Base-by-base conservation (phyloP, 2,888 invertebrate species). In the Hoplodrina blanda region DNA sequence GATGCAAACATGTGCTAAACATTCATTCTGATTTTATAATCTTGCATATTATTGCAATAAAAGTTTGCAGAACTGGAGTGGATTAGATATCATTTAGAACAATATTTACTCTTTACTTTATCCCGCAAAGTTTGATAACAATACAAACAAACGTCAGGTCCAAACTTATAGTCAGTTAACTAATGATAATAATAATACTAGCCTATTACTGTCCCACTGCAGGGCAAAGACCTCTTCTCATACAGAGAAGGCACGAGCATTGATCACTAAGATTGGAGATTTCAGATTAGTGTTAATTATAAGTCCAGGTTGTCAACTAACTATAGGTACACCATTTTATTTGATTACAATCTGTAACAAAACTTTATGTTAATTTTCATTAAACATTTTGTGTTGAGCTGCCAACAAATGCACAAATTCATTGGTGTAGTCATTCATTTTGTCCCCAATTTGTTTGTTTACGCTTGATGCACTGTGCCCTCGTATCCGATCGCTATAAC, bases 1-100 rank as follows among this genome's bases (percentile, higher is more conserved):
- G 59, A 62, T 65, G 62, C 57, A 68, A 76, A 79, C 83, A 59
- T 73, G 80, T 86, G 87, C 87, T 85, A 86, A 86, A 82, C 72
- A 70, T 78, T 76, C 13, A 54, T 61, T 65, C 33, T 62, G 55
- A 30, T 65, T 69, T 75, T 67, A 52, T 69, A 67, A 59, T 67
- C 66, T 53, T 69, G 37, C 13, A 46, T 46, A 15, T 25, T 64
- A 49, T 71, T 69, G 10, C 6, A 41, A 69, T 66, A 49, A 63
- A 65, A 66, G 19, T 41, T 53, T 62, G 2, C 20, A 55, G 54
- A 64, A 62, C 15, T 13, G 13, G 25, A 63, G 20, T 30, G 15
- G 37, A 54, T 63, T 50, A 60, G 6, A 57, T 54, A 52, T 17
- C 6, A 17, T 46, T 17, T 17, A 6, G 10, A 10, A 11, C 1